These are phyloP conservation scores for Yponomeuta sedellus DNA, from an alignment of 2,888 invertebrate genomes.

Conservation along the genomic window DNA sequence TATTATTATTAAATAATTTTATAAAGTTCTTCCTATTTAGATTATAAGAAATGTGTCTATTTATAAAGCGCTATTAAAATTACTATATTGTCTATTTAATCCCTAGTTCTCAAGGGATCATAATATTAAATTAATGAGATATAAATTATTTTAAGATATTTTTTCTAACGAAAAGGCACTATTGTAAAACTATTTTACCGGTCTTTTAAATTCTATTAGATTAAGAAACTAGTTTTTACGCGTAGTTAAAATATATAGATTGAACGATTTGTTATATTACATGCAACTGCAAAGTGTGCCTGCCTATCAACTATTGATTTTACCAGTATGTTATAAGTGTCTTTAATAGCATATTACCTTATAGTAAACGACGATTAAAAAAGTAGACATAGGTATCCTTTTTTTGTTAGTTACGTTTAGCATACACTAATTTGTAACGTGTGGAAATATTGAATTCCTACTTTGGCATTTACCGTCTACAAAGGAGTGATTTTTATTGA, in stretches of 20 bases:
- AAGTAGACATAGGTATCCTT: slow-evolving; percentile 34
- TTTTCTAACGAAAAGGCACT: slow-evolving; percentile 63
- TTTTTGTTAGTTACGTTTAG: slow-evolving; percentile 19
- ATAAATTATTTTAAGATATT: slow-evolving; percentile 69
- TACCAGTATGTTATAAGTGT: slow-evolving; percentile 49
- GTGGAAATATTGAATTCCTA: slow-evolving; percentile 68
- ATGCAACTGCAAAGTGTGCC: slow-evolving; percentile 37
- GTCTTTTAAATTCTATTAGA: slow-evolving; percentile 57
- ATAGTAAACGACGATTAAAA: slow-evolving; percentile 34
- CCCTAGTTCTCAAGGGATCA: slow-evolving; percentile 38
- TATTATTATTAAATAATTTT: slow-evolving; percentile 22
- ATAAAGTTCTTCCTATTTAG: slow-evolving; percentile 68
- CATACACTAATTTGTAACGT: slow-evolving; percentile 36
- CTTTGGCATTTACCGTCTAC: slow-evolving; percentile 74
- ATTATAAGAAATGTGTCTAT: slow-evolving; percentile 61
- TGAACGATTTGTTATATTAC: slow-evolving; percentile 9
- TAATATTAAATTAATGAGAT: slow-evolving; percentile 59
- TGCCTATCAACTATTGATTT: slow-evolving; percentile 50
- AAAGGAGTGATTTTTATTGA: slow-evolving; percentile 65
- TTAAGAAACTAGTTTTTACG: slow-evolving; percentile 49
- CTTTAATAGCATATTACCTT: slow-evolving; percentile 27
- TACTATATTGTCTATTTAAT: slow-evolving; percentile 49
- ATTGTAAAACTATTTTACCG: slow-evolving; percentile 60
- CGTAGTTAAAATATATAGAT: slow-evolving; percentile 29
- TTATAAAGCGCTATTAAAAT: slow-evolving; percentile 55